These are phyloP conservation scores for Mantis religiosa DNA, from an alignment of 2,888 invertebrate genomes.

Conservation along the genomic window DNA sequence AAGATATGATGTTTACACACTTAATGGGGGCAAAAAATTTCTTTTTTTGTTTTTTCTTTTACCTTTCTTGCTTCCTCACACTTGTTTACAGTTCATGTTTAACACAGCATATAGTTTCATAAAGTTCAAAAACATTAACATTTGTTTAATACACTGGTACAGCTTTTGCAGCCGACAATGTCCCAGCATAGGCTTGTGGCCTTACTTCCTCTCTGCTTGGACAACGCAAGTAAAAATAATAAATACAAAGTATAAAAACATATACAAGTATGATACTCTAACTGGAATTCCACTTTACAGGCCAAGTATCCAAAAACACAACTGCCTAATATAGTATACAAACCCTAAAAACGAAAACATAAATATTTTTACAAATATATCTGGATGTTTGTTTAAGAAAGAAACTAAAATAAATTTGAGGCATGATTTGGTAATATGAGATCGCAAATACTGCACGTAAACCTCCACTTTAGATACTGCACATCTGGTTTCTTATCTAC, in stretches of 20 bases:
- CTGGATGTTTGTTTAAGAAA: constrained; percentile 11
- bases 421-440: constrained; percentile 20
- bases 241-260: constrained; percentile 14
- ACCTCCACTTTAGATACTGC: background rate
- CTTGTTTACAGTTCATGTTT: constrained; percentile 7
- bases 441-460: constrained; percentile 25
- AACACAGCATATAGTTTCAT: constrained; percentile 18
- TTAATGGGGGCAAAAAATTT: background rate
- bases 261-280: background rate
- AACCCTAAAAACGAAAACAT: background rate
- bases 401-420: constrained; percentile 19
- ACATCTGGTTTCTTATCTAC: background rate
- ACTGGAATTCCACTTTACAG: constrained; percentile 9
- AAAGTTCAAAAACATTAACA: constrained; percentile 18
- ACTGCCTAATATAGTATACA: background rate
- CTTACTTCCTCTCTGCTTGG: background rate
- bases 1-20: constrained; percentile 13
- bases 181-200: background rate
- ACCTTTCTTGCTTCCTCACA: background rate
- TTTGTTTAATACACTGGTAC: background rate
- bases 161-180: background rate
- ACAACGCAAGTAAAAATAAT: constrained; percentile 6
- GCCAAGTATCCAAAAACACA: constrained; percentile 8
- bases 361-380: constrained; percentile 9
- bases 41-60: background rate